These are phyloP conservation scores for Apogon hyalosoma DNA, from an alignment of 2,797 vertebrate species.

Conservation along the genomic window DNA sequence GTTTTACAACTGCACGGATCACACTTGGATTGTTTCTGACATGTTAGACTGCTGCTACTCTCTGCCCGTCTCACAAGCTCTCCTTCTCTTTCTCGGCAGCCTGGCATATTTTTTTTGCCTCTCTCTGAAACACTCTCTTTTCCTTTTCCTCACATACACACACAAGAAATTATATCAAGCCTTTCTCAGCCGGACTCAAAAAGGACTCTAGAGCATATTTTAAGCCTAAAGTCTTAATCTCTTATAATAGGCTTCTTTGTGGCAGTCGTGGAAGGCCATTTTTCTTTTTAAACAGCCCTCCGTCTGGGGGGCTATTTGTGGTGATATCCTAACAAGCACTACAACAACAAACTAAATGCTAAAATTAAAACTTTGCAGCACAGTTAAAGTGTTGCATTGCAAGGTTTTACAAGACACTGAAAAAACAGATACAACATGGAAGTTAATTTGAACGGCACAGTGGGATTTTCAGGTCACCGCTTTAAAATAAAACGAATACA, in stretches of 20 bases:
- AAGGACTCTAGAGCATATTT: constrained; percentile 71
- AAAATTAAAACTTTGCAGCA: constrained; percentile 10
- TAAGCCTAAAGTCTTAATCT: constrained; percentile 71
- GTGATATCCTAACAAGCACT: constrained; percentile 49
- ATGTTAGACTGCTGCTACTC: constrained; percentile 58
- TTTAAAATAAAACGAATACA: not conserved
- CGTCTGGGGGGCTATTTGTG: constrained; percentile 22
- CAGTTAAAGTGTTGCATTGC: constrained; percentile 17
- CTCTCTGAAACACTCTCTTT: constrained; percentile 36
- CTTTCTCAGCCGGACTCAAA: constrained; percentile 53
- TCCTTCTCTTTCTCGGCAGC: constrained; percentile 19
- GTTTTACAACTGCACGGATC: constrained; percentile 66
- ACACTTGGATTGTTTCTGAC: constrained; percentile 67
- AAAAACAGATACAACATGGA: constrained; percentile 10
- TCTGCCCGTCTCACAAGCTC: constrained; percentile 44
- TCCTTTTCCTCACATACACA: constrained; percentile 33
- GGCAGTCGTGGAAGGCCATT: constrained; percentile 43
- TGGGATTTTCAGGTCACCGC: constrained; percentile 24
- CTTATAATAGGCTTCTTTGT: constrained; percentile 72
- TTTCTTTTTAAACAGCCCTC: constrained; percentile 52
- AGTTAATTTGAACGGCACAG: constrained; percentile 20
- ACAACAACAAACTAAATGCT: constrained; percentile 43
- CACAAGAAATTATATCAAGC: constrained; percentile 50
- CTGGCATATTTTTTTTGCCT: constrained; percentile 25
- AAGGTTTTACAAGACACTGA: constrained; percentile 7